These are phyloP conservation scores for Schizopygopsis malacanthus DNA, from an alignment of 2,797 vertebrate species.

Conservation along the genomic window DNA sequence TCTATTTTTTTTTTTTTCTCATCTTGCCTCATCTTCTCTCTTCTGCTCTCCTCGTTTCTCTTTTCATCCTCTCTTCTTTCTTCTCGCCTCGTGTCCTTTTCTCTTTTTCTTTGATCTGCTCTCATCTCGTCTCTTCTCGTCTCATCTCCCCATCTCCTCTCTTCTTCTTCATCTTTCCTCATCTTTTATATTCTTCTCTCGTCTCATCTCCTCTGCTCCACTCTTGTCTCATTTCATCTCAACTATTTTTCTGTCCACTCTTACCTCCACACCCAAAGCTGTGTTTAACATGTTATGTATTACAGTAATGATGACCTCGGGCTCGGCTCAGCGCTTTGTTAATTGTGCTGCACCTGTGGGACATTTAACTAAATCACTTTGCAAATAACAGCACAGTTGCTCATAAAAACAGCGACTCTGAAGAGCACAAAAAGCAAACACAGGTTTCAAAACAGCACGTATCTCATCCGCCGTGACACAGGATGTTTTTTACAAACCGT, in stretches of 20 bases:
- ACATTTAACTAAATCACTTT: constrained; percentile 1
- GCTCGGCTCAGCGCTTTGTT: neutral
- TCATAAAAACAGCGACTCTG: neutral
- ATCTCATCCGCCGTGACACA: constrained; percentile 1
- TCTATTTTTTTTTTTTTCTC: neutral
- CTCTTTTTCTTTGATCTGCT: neutral
- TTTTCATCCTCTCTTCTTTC: neutral
- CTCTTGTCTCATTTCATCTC: neutral
- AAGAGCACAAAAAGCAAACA: constrained; percentile 4
- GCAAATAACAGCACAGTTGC: neutral
- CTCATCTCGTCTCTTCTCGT: neutral
- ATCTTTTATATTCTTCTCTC: neutral
- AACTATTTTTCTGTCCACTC: neutral
- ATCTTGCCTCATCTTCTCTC: neutral
- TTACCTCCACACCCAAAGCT: neutral
- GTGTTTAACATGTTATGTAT: neutral
- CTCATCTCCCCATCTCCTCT: neutral
- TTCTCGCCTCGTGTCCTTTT: neutral
- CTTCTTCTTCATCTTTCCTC: neutral
- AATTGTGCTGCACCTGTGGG: neutral
- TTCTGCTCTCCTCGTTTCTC: neutral
- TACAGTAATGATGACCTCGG: neutral
- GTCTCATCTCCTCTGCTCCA: neutral
- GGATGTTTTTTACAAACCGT: constrained; percentile 39
- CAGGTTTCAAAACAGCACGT: constrained; percentile 32